Evolutionary conservation across 2,797 vertebrate species (phyloP).

Genomic region (Pelodytes ibericus): DNA sequence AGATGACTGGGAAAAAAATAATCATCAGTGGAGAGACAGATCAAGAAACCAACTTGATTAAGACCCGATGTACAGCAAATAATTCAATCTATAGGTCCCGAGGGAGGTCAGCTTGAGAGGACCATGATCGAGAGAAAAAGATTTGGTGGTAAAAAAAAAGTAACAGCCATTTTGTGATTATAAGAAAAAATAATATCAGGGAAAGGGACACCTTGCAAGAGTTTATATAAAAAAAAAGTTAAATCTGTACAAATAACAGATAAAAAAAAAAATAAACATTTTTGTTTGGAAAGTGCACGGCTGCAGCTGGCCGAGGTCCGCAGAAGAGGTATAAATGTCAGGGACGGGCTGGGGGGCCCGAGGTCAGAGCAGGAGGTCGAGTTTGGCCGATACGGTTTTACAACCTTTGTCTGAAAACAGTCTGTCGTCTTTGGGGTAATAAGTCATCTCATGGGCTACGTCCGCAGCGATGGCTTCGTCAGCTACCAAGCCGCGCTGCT

Average conservation of each 20-base stretch:
- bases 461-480: conserved; percentile 69
- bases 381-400: conserved; percentile 88
- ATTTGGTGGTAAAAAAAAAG: not conserved
- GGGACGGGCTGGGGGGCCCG: not conserved
- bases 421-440: conserved; percentile 86
- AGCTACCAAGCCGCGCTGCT: conserved; percentile 61
- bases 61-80: no score
- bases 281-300: not conserved
- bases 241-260: not conserved
- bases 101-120: no score
- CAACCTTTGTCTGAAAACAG: conserved; percentile 92
- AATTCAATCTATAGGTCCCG: no score
- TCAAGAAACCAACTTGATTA: no score
- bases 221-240: not conserved
- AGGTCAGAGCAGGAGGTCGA: conserved; percentile 79
- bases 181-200: not conserved
- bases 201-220: not conserved
- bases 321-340: not conserved
- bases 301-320: not conserved
- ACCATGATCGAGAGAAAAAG: no score
- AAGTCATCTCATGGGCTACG: conserved; percentile 83
- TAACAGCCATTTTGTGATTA: conserved; percentile 14
- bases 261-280: not conserved
- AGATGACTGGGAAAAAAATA: no score
- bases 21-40: no score